Conservation (phyloP, 2,888 invertebrate species). For the Dolichomitus sp. region DNA sequence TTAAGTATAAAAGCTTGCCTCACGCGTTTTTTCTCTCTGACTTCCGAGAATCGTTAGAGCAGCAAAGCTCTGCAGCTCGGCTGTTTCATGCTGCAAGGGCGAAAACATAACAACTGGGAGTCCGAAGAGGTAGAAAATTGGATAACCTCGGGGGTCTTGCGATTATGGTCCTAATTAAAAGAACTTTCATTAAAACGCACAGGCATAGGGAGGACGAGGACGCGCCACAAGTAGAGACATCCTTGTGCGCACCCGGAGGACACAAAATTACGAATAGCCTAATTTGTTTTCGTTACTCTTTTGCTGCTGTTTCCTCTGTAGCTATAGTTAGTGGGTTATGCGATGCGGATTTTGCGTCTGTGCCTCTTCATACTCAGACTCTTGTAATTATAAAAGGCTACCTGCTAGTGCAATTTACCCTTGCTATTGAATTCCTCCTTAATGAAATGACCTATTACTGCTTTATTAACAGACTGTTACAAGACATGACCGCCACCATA, state of each 20-base stretch:
- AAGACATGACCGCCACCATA: not conserved
- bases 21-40: not conserved
- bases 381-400: not conserved
- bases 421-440: not conserved
- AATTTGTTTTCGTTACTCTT: conserved; percentile 79
- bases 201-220: conserved; percentile 46
- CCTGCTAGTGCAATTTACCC: not conserved
- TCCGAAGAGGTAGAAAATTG: conserved; percentile 57
- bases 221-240: conserved; percentile 51
- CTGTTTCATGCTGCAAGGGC: conserved; percentile 1
- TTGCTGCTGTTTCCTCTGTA: conserved; percentile 19
- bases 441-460: not conserved
- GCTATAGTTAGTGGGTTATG: conserved; percentile 4
- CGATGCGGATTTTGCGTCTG: not conserved
- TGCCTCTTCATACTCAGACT: not conserved
- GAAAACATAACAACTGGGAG: conserved; percentile 17
- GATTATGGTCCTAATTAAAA: conserved; percentile 80
- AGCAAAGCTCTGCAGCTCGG: not conserved
- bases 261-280: conserved; percentile 78
- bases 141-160: conserved; percentile 67
- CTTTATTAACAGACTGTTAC: not conserved
- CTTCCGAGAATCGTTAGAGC: conserved; percentile 1
- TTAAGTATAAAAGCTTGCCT: not conserved
- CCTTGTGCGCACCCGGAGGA: conserved; percentile 52
- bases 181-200: conserved; percentile 78